phyloP scores from a whole-genome alignment of 2,113 vertebrate genomes.

The Aegotheles bennettii region DNA sequence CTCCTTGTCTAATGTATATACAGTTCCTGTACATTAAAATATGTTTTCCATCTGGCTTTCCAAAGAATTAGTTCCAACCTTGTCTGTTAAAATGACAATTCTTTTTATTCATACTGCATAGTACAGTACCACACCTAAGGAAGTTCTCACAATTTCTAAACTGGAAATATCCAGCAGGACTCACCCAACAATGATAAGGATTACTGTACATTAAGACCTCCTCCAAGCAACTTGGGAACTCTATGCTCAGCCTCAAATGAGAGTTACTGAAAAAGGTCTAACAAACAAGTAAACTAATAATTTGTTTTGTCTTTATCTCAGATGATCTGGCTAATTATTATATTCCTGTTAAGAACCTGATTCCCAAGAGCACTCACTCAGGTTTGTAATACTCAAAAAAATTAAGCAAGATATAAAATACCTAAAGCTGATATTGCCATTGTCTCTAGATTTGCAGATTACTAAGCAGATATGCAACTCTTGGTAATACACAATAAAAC shows the following conservation, averaged over 20 bases:
- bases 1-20: constrained; percentile 17
- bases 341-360: neutral
- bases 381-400: neutral
- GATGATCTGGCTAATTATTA: neutral
- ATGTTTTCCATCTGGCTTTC: constrained; percentile 48
- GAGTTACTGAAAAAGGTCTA: neutral
- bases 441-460: neutral
- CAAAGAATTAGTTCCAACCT: constrained; percentile 19
- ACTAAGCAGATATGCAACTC: neutral
- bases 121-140: constrained; percentile 3
- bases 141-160: neutral
- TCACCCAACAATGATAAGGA: neutral
- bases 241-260: neutral
- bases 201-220: neutral
- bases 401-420: neutral
- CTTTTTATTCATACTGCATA: neutral
- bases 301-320: neutral
- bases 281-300: neutral
- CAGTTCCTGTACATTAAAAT: constrained; percentile 22
- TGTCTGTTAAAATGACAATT: constrained; percentile 47
- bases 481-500: neutral
- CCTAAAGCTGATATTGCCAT: neutral
- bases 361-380: neutral
- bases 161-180: neutral
- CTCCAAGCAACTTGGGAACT: neutral